Base-by-base conservation (phyloP, 2,888 invertebrate species). In the Eristalis tenax region DNA sequence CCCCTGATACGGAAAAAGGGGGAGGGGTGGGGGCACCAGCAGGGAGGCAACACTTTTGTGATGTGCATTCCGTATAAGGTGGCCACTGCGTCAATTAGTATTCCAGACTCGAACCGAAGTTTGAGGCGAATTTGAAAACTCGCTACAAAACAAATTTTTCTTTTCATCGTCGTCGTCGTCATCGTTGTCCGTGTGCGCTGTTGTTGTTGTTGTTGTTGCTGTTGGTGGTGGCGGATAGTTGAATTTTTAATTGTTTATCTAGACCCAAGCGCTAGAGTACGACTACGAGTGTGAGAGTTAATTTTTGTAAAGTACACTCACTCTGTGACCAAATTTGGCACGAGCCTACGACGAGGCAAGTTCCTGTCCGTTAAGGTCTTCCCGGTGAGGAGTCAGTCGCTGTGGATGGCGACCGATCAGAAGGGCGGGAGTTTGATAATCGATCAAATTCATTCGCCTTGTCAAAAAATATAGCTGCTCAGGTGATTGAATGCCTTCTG, bases 1-100 rank as follows among this genome's bases (percentile, higher is more conserved):
- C 65, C 65, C 38, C n/a, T n/a, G n/a, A n/a, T n/a, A 65, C 6
- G 2, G 38, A 13, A 1, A 13, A 22, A 0, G 59, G 11, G 59
- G 23, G 8, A 59, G 18, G n/a, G 22, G 23, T 66, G 70, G 71
- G 71, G 15, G 43, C 4, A 4, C 8, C 18, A 18, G 50, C 75
- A 57, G 66, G 75, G 75, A 82, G 83, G 78, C 75, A 83, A 79
- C 63, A 76, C 61, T 83, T 83, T 83, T 87, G 87, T 87, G 83
- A 87, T 87, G 76, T 83, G 87, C 87, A 87, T 87, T 75, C 87
- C 87, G 23, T 87, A 87, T 87, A 79, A 87, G 87, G 87, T 83
- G 79, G 71, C 43, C 71, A 79, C 77, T 56, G 35, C 43, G 8
- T 57, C 26, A 69, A 87, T 87, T 87, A 87, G 87, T 87, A 87